These are phyloP conservation scores for Troides oblongomaculatus DNA, from an alignment of 2,888 invertebrate species.

Conservation along the genomic window DNA sequence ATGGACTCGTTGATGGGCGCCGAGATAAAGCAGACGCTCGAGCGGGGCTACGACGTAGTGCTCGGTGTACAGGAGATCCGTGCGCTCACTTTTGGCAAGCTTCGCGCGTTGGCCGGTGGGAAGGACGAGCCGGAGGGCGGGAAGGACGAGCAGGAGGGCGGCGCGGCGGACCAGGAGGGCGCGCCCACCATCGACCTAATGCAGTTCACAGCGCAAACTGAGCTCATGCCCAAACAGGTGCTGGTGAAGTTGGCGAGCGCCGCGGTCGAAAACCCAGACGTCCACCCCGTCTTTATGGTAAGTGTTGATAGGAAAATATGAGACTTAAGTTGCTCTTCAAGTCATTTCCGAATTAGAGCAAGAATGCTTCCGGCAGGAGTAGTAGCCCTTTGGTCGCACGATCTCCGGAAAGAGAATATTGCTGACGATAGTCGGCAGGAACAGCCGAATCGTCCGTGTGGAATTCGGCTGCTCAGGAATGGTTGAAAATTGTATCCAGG, in stretches of 20 bases:
- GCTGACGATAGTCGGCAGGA: too few species aligned
- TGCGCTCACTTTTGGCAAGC: constrained; percentile 87
- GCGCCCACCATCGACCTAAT: constrained; percentile 63
- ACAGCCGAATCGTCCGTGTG: too few species aligned
- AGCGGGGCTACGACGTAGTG: constrained; percentile 94
- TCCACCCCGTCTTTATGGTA: constrained; percentile 82
- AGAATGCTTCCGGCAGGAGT: too few species aligned
- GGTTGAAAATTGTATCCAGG: too few species aligned
- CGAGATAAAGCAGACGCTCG: constrained; percentile 97
- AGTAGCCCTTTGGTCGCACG: too few species aligned
- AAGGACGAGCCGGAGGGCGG: constrained; percentile 36
- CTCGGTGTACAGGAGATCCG: constrained; percentile 95
- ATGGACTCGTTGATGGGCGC: constrained; percentile 99
- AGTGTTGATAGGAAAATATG: constrained; percentile 27
- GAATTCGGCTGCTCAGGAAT: too few species aligned
- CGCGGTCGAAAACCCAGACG: constrained; percentile 53
- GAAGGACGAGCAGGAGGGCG: constrained; percentile 35
- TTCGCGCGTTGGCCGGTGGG: constrained; percentile 80
- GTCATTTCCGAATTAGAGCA: too few species aligned
- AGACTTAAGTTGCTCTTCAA: too few species aligned
- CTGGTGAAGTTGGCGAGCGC: constrained; percentile 85
- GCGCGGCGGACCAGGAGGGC: constrained; percentile 45
- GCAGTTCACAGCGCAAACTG: constrained; percentile 70
- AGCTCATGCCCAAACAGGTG: constrained; percentile 87
- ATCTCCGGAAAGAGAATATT: too few species aligned